Percentiles rank a stretch among this genome's conserved stretches.
phyloP scores from a whole-genome alignment of 2,888 invertebrate species.

The Himalopsyche japonica region DNA sequence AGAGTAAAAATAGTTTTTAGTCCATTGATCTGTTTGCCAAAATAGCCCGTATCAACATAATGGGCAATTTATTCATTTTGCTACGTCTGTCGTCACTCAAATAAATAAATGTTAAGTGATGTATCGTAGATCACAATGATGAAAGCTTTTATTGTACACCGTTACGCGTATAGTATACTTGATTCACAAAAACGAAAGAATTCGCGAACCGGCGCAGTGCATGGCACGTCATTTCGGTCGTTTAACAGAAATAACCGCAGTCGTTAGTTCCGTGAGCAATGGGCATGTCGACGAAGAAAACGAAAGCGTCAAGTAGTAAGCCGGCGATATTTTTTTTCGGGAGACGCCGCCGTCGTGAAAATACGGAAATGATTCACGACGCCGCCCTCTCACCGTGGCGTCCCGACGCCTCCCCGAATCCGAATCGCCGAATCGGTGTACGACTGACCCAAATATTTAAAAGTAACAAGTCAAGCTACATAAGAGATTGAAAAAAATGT shows the following conservation, averaged over 20 bases:
- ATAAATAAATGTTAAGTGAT: no score
- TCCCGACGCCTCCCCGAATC: not conserved
- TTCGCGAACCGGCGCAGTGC: not conserved
- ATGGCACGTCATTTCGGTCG: not conserved
- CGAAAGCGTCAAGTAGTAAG: not conserved
- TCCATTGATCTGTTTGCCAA: no score
- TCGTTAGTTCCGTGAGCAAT: not conserved
- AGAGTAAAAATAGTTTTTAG: no score
- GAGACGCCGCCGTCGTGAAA: not conserved
- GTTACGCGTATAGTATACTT: no score
- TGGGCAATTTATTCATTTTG: no score
- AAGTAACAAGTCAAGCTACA: not conserved
- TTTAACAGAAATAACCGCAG: not conserved
- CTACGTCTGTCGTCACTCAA: no score
- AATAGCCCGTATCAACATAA: no score
- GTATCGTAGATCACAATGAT: no score
- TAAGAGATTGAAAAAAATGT: no score
- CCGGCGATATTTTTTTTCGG: not conserved
- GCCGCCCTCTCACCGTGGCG: conserved; percentile 1
- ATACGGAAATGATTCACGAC: conserved; percentile 19
- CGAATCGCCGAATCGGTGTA: not conserved
- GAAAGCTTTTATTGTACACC: no score
- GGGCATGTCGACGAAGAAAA: not conserved
- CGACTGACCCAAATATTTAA: conserved; percentile 5
- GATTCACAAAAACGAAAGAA: not conserved